Conservation (phyloP, 2,113 vertebrate genomes). For the Channa maculata region DNA sequence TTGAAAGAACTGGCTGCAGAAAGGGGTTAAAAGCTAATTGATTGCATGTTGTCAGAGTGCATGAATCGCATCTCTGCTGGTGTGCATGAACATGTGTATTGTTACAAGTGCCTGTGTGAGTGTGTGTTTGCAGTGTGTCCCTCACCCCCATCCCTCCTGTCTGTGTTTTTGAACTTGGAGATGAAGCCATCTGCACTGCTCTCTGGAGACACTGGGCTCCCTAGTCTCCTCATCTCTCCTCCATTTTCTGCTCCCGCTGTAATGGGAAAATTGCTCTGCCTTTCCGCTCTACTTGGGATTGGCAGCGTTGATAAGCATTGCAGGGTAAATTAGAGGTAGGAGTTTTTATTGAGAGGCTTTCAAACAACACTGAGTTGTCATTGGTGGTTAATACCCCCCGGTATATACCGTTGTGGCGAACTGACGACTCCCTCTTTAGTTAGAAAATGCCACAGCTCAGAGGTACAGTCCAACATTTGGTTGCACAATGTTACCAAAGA, state of each 20-base stretch:
- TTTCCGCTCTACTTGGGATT: conserved; percentile 83
- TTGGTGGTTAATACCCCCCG: conserved; percentile 55
- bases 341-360: conserved; percentile 74
- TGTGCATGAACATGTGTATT: conserved; percentile 10
- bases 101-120: conserved; percentile 40
- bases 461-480: conserved; percentile 39
- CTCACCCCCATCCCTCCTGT: conserved; percentile 64
- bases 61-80: conserved; percentile 23
- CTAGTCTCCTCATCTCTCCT: conserved; percentile 62
- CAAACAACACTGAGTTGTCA: conserved; percentile 66
- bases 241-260: conserved; percentile 72
- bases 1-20: conserved; percentile 39
- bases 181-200: conserved; percentile 80
- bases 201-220: conserved; percentile 74
- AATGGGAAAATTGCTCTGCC: conserved; percentile 81
- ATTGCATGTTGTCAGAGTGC: conserved; percentile 58
- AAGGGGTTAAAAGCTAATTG: conserved; percentile 72
- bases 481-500: conserved; percentile 27
- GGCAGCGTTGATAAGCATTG: conserved; percentile 78
- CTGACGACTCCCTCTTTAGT: conserved; percentile 32
- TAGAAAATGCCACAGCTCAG: conserved; percentile 14
- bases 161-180: conserved; percentile 77
- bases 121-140: conserved; percentile 1
- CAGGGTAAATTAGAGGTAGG: conserved; percentile 80
- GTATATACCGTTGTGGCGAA: conserved; percentile 24